phyloP scores from a whole-genome alignment of 1,140 invertebrate genomes.

The Sitophilus oryzae region DNA sequence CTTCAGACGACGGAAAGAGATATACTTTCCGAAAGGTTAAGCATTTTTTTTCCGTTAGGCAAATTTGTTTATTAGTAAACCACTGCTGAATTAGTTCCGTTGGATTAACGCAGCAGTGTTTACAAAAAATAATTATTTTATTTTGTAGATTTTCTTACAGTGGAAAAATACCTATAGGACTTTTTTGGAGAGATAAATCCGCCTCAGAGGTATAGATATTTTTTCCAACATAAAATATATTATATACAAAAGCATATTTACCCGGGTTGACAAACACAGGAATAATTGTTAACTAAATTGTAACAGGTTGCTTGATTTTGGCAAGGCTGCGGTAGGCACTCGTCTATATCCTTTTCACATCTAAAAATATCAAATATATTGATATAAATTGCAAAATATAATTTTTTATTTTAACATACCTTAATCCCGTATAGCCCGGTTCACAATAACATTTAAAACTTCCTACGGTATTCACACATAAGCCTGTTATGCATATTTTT shows the following conservation, averaged over 20 bases:
- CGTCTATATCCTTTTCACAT: conserved; percentile 80
- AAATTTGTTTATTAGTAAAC: no score
- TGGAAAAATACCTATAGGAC: no score
- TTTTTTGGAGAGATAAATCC: no score
- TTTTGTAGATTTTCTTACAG: no score
- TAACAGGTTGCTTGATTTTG: conserved; percentile 81
- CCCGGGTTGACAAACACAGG: conserved; percentile 76
- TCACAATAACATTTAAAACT: conserved; percentile 81
- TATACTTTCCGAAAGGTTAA: no score
- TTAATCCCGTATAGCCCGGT: conserved; percentile 76
- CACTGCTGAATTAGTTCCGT: no score
- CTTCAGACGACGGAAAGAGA: no score
- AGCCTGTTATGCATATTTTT: conserved; percentile 70
- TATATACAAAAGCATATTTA: conserved; percentile 67
- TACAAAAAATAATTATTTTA: no score
- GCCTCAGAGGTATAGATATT: no score
- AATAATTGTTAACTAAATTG: conserved; percentile 79
- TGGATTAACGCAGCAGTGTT: no score
- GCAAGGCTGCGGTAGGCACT: conserved; percentile 83
- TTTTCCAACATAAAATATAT: no score
- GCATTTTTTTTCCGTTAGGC: no score
- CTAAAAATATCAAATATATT: conserved; percentile 7
- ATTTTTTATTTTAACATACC: conserved; percentile 30
- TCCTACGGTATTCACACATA: conserved; percentile 71
- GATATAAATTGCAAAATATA: background rate